phyloP scores from a whole-genome alignment of 2,113 vertebrate genomes.

The Tragelaphus scriptus region DNA sequence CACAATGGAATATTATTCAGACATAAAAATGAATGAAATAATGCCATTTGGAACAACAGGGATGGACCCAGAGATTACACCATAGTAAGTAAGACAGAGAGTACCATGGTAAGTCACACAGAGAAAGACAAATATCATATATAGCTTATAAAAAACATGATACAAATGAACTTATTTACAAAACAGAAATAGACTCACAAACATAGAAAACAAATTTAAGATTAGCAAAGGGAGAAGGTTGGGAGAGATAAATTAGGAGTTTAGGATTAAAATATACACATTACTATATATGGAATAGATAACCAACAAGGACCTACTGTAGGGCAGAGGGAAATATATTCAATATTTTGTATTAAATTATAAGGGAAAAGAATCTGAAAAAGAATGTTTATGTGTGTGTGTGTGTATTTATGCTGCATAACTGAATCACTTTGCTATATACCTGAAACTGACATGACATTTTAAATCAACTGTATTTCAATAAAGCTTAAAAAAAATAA shows the following conservation, averaged over 20 bases:
- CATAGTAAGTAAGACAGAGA: background rate
- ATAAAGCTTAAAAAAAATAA: background rate
- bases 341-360: background rate
- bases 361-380: background rate
- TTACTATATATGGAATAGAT: background rate
- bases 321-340: background rate
- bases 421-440: background rate
- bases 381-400: background rate
- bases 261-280: background rate
- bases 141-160: background rate
- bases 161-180: background rate
- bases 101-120: background rate
- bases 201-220: background rate
- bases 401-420: background rate
- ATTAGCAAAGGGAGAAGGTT: background rate
- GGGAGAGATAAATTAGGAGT: background rate
- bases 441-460: background rate
- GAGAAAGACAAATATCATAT: background rate
- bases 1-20: background rate
- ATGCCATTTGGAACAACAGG: background rate
- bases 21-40: background rate
- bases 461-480: background rate
- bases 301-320: background rate
- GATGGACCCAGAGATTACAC: background rate
- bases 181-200: background rate